Percentiles rank a stretch among this genome's conserved stretches.
These are phyloP conservation scores for Ischnus inquisitorius DNA, from an alignment of 2,888 invertebrate genomes.

Conservation along the genomic window DNA sequence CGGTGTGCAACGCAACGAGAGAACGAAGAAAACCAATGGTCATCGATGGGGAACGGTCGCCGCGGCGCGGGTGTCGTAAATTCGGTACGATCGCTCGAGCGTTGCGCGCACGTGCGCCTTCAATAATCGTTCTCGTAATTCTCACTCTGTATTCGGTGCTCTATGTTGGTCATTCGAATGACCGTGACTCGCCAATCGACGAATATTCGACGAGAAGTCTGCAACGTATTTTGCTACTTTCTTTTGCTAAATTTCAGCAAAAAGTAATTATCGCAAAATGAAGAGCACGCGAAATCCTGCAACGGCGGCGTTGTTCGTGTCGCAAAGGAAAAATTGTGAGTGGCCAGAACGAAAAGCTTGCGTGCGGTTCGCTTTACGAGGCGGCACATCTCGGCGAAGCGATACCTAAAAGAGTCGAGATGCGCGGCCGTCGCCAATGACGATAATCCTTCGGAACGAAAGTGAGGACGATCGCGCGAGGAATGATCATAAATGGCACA, in stretches of 20 bases:
- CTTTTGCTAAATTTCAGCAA: not conserved
- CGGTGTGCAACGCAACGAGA: constrained; percentile 20
- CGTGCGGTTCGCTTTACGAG: not conserved
- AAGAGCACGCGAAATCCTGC: not conserved
- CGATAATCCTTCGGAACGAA: constrained; percentile 34
- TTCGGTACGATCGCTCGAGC: constrained; percentile 57
- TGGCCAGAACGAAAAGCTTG: not conserved
- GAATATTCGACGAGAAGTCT: not conserved
- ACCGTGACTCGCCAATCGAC: constrained; percentile 19
- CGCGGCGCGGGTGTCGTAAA: constrained; percentile 46
- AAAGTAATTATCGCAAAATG: not conserved
- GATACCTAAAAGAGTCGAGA: constrained; percentile 7
- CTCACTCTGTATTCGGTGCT: constrained; percentile 13
- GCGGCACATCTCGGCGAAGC: constrained; percentile 2
- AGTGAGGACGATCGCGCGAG: not conserved
- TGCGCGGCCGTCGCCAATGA: constrained; percentile 10
- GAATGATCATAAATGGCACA: constrained; percentile 22
- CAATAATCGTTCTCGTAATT: constrained; percentile 34
- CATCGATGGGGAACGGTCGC: constrained; percentile 49
- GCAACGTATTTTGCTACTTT: not conserved
- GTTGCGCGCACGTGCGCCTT: constrained; percentile 41
- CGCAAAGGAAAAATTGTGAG: not conserved
- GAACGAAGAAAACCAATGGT: constrained; percentile 43
- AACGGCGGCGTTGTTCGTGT: not conserved
- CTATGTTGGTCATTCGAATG: constrained; percentile 8